phyloP scores from a whole-genome alignment of 1,140 invertebrate species.

The Latrodectus geometricus region DNA sequence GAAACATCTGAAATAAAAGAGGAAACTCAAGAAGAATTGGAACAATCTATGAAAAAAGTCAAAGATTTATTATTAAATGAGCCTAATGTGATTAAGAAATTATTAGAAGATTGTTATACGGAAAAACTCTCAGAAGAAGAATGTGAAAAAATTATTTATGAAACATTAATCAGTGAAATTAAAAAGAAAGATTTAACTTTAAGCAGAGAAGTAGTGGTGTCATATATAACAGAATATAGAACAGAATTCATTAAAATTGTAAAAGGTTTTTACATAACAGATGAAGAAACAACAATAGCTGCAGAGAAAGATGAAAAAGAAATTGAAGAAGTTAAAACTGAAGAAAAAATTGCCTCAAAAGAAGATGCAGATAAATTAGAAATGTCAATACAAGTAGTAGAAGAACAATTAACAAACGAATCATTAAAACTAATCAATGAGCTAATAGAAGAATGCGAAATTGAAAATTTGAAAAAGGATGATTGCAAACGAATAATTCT shows the following conservation, averaged over 20 bases:
- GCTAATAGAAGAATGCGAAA: conserved; percentile 9
- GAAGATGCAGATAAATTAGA: conserved; percentile 75
- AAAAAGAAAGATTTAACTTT: not conserved
- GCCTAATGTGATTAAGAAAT: not conserved
- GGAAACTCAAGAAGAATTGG: too few species aligned
- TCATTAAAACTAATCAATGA: not conserved
- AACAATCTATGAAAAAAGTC: too few species aligned
- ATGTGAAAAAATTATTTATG: not conserved
- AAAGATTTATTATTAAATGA: too few species aligned
- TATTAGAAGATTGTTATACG: too few species aligned
- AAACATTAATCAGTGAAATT: not conserved
- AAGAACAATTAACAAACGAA: conserved; percentile 23
- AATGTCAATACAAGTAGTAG: conserved; percentile 38
- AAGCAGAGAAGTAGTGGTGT: not conserved
- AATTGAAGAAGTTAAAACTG: not conserved
- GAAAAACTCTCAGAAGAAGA: not conserved
- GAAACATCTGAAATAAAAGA: too few species aligned
- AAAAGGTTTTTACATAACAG: not conserved
- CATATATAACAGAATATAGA: conserved; percentile 41
- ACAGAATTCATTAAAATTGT: conserved; percentile 15
- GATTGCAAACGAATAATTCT: not conserved
- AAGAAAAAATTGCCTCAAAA: conserved; percentile 66
- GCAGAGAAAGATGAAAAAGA: conserved; percentile 65
- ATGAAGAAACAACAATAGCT: conserved; percentile 59
- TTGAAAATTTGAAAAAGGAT: not conserved